These are phyloP conservation scores for Rousettus madagascariensis DNA, from an alignment of 2,797 vertebrate species.

Conservation along the genomic window DNA sequence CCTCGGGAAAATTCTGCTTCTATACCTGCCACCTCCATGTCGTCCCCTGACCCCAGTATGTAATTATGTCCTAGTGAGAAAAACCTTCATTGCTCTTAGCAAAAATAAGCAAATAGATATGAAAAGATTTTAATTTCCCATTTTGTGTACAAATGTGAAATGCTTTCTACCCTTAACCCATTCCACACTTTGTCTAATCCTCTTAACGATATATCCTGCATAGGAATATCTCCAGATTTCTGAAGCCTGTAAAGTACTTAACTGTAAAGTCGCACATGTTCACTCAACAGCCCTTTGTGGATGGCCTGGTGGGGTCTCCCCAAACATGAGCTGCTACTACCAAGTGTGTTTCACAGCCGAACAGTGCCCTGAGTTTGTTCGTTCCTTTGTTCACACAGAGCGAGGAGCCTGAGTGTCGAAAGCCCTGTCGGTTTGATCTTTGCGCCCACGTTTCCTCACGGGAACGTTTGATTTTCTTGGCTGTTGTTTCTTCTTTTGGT, in stretches of 20 bases:
- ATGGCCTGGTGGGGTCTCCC: background rate
- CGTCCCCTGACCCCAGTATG: rapidly evolving
- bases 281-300: rapidly evolving
- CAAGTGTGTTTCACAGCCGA: rapidly evolving
- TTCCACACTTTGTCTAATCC: no score
- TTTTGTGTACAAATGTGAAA: background rate
- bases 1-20: no score
- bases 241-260: rapidly evolving
- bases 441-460: background rate
- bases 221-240: background rate
- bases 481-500: conserved; percentile 16
- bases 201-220: background rate
- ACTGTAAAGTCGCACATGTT: rapidly evolving
- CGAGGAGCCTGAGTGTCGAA: background rate
- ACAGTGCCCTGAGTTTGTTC: rapidly evolving
- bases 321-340: rapidly evolving
- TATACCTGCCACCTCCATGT: background rate
- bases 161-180: rapidly evolving
- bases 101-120: background rate
- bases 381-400: rapidly evolving
- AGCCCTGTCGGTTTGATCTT: background rate
- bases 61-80: background rate
- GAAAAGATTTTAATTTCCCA: background rate
- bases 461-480: background rate
- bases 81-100: background rate